These are phyloP conservation scores for Masnerella sp. DNA, from an alignment of 2,888 invertebrate species.

Conservation along the genomic window DNA sequence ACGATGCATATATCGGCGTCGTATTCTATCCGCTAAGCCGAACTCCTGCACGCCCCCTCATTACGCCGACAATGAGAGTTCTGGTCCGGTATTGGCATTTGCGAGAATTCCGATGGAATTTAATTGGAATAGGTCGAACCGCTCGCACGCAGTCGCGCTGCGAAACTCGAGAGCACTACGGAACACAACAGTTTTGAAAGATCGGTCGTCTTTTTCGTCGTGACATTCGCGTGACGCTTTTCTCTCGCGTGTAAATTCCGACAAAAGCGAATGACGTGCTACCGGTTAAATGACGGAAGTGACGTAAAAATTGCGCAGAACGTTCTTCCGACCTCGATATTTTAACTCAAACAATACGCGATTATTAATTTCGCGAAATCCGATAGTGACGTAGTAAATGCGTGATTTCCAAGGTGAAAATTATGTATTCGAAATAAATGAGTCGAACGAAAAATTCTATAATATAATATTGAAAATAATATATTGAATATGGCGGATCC, in stretches of 20 bases:
- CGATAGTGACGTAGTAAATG: too few species aligned
- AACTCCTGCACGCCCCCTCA: slow-evolving; percentile 70
- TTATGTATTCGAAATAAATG: too few species aligned
- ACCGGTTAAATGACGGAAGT: slow-evolving; percentile 9
- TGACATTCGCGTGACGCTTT: slow-evolving; percentile 5
- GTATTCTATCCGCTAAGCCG: slow-evolving; percentile 69
- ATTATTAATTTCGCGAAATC: too few species aligned
- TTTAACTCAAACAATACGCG: too few species aligned
- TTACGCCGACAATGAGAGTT: slow-evolving; percentile 74
- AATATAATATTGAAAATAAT: too few species aligned
- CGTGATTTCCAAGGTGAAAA: too few species aligned
- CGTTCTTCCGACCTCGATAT: too few species aligned
- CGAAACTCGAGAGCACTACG: slow-evolving; percentile 28
- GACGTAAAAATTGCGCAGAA: not conserved
- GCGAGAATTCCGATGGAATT: slow-evolving; percentile 76
- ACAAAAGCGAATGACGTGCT: not conserved
- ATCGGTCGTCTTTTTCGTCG: slow-evolving; percentile 21
- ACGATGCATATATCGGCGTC: too few species aligned
- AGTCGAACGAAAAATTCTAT: too few species aligned
- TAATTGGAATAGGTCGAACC: slow-evolving; percentile 75
- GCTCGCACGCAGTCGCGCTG: slow-evolving; percentile 9
- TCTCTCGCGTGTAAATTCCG: not conserved
- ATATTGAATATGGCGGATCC: too few species aligned
- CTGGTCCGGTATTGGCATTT: slow-evolving; percentile 75
- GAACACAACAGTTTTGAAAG: slow-evolving; percentile 30